phyloP scores from a whole-genome alignment of 2,797 vertebrate genomes.

The Orestias chungarensis region DNA sequence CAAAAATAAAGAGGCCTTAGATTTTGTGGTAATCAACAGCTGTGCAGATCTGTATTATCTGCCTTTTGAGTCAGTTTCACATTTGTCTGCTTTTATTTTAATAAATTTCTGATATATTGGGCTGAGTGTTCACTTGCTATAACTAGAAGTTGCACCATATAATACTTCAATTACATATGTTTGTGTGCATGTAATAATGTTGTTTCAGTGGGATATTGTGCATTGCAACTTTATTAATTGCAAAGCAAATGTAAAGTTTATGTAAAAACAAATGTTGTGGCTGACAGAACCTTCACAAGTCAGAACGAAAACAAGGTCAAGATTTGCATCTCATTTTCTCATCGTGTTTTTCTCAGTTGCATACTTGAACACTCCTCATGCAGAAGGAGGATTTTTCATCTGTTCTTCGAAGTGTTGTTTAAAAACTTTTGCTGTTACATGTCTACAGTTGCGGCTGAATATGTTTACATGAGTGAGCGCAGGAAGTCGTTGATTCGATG shows the following conservation, averaged over 20 bases:
- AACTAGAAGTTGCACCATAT: neutral
- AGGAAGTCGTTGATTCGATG: constrained; percentile 5
- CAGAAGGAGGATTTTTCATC: neutral
- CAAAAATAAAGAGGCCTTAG: too few relatives aligned
- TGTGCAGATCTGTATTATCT: neutral
- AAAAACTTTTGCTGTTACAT: constrained; percentile 7
- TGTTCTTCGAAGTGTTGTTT: neutral
- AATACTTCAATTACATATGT: neutral
- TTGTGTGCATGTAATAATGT: neutral
- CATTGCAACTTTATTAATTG: neutral
- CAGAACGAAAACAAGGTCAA: constrained; percentile 52
- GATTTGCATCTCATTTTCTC: constrained; percentile 64
- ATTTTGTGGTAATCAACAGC: neutral
- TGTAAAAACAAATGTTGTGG: constrained; percentile 49
- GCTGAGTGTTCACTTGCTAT: neutral
- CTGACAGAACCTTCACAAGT: constrained; percentile 64
- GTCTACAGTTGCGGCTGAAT: neutral
- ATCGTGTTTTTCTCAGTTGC: constrained; percentile 7
- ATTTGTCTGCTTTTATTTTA: neutral
- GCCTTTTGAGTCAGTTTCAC: neutral
- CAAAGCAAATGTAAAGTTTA: constrained; percentile 33
- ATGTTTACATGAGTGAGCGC: neutral
- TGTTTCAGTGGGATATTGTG: neutral
- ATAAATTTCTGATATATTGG: neutral
- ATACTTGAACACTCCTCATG: constrained; percentile 11